Conservation (phyloP, 2,113 vertebrate species). For the Crocuta crocuta region DNA sequence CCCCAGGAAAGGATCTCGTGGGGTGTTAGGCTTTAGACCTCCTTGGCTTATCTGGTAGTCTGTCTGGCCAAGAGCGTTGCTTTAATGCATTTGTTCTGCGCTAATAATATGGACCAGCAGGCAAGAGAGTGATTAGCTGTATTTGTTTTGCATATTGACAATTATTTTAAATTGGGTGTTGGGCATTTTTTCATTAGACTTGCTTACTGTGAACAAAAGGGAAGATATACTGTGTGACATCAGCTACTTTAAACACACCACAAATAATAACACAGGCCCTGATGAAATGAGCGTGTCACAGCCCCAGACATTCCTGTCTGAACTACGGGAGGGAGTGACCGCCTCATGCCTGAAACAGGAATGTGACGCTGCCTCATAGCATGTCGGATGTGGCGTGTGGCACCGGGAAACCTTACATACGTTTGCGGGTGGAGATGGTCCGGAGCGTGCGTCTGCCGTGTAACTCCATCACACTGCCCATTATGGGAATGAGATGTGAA, state of each 20-base stretch:
- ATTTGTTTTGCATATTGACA: background rate
- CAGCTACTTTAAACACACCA: background rate
- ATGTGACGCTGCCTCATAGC: background rate
- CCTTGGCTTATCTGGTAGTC: rapidly evolving
- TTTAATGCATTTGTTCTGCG: background rate
- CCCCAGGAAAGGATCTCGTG: rapidly evolving
- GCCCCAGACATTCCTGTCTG: background rate
- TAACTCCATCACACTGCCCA: slow-evolving; percentile 55
- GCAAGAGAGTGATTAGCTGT: background rate
- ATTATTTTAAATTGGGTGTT: slow-evolving; percentile 35
- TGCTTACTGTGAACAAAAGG: slow-evolving; percentile 1
- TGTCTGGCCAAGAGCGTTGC: background rate
- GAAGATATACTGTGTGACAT: background rate
- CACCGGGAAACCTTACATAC: background rate
- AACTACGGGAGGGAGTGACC: background rate
- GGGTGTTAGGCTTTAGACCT: rapidly evolving
- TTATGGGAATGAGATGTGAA: slow-evolving; percentile 72
- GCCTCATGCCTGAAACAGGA: background rate
- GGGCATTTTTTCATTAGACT: slow-evolving; percentile 23
- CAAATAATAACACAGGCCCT: rapidly evolving
- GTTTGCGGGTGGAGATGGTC: background rate
- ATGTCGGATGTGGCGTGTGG: background rate
- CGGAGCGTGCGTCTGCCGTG: background rate
- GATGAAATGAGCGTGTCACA: background rate
- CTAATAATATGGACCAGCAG: background rate